Evolutionary conservation across 2,888 invertebrate species (phyloP), one percentile per base, ranked within the genome.

Genomic region (Pollenia labialis): DNA sequence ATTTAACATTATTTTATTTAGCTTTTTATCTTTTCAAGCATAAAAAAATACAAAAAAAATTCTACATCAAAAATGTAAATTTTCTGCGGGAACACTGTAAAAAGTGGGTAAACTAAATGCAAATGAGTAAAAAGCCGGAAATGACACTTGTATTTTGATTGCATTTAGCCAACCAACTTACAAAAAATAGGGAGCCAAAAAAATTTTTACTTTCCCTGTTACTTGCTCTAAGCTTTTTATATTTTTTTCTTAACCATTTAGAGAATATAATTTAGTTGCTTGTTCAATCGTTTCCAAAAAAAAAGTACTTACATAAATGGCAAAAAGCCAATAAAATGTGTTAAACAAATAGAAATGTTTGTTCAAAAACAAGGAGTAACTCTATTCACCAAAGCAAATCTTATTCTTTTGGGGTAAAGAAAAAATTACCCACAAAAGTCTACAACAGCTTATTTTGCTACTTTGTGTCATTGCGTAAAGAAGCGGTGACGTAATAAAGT

Each of bases 51-150:
- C 44, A 48, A 48, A 50, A 16, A 71, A 9, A 9, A 10, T n/a
- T 18, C 2, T n/a, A 8, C 23, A 18, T 23, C 16, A 40, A 52
- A 68, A 44, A 81, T 68, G 68, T 68, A 76, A 76, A 82, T 75
- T 58, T 76, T 23, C 8, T 54, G 18, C 8, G 9, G 62, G 52
- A 60, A 23, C 44, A 40, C 11, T 48, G 42, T 12, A 71, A 74
- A 54, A 58, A 60, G 23, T 42, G 52, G 46, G 1, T 80, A 72
- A 86, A 85, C 69, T 66, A 79, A 88, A 88, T 88, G 88, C 85
- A 88, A 88, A 88, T 87, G 60, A 81, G 79, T 85, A 23, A 81
- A 72, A 84, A 76, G 32, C 44, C 87, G 87, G 87, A 87, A 82
- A 75, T 87, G 87, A 84, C 84, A 87, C 85, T 88, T 80, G 85